Evolutionary conservation across 37 sponge, comb jelly and placozoan genomes (phyloP), one percentile per base, ranked within the genome.

Genomic region (Bolinopsis microptera): DNA sequence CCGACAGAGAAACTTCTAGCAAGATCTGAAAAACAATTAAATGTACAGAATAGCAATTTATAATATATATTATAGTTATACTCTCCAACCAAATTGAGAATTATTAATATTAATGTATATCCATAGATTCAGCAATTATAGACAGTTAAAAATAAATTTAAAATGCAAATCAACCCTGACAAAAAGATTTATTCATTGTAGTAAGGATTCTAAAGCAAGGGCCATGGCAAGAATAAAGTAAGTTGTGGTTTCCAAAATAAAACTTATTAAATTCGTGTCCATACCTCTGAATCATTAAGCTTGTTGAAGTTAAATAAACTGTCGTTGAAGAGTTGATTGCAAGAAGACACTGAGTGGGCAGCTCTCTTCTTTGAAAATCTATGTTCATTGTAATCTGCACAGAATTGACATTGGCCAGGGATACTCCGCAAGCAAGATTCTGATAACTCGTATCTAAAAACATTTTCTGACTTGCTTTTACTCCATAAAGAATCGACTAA

Each of bases 241-340:
- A n/a, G n/a, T n/a, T n/a, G n/a, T n/a, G n/a, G n/a, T n/a, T n/a
- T n/a, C n/a, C n/a, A n/a, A n/a, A n/a, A n/a, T n/a, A n/a, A n/a
- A n/a, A n/a, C n/a, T n/a, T n/a, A 61, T 18, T 21, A 61, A 61
- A 21, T 61, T 21, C 68, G 68, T 61, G 16, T 21, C 68, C 9
- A 61, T 35, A 80, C 82, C 38, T 80, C 82, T 36, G 34, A 30
- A 8, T 33, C 35, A 23, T 80, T 34, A 8, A 80, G 35, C 30
- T 80, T 80, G 22, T 80, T 80, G 82, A 80, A 80, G 22, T 80
- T 80, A 37, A 80, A 80, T 35, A 31, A 34, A 35, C 23, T 21
- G 24, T 80, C 37, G 34, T 80, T 30, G 30, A 34, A 80, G 2
- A 3, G 82, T 35, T 80, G 37, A 35, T 35, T 80, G 37, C 35